Conservation (phyloP, 2,113 vertebrate species). For the Cephalopholis sonnerati region DNA sequence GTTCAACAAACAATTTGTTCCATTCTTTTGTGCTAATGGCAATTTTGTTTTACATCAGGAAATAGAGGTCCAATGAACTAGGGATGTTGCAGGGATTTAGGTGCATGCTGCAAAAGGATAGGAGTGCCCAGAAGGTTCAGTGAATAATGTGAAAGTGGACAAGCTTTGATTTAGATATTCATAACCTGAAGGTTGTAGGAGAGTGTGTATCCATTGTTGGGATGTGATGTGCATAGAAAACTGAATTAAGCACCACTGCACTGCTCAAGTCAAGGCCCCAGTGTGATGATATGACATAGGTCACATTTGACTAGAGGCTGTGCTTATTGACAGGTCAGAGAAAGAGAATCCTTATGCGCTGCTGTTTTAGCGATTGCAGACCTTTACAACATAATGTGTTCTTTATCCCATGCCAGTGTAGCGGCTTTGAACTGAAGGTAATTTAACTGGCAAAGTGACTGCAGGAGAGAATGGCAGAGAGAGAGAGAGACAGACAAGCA, state of each 20-base stretch:
- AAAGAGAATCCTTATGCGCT: neutral
- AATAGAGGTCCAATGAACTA: neutral
- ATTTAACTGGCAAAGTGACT: constrained; percentile 7
- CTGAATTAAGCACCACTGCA: too few relatives aligned
- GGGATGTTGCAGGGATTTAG: neutral
- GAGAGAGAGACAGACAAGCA: neutral
- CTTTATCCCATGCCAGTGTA: neutral
- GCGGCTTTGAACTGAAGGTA: constrained; percentile 30
- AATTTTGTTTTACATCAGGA: neutral
- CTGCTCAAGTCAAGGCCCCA: neutral
- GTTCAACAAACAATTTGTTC: neutral
- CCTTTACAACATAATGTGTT: neutral
- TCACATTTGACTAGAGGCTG: neutral
- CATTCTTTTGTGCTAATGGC: neutral
- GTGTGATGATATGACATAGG: neutral
- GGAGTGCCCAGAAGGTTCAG: neutral
- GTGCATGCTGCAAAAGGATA: neutral
- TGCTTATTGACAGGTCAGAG: neutral
- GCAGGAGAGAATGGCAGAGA: neutral
- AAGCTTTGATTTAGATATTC: constrained; percentile 7
- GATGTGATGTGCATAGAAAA: neutral
- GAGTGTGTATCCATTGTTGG: neutral
- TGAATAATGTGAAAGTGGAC: neutral
- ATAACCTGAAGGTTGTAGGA: neutral
- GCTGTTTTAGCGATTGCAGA: constrained; percentile 7